Evolutionary conservation across 1,140 invertebrate species (phyloP).

Genomic region (Ruditapes philippinarum): DNA sequence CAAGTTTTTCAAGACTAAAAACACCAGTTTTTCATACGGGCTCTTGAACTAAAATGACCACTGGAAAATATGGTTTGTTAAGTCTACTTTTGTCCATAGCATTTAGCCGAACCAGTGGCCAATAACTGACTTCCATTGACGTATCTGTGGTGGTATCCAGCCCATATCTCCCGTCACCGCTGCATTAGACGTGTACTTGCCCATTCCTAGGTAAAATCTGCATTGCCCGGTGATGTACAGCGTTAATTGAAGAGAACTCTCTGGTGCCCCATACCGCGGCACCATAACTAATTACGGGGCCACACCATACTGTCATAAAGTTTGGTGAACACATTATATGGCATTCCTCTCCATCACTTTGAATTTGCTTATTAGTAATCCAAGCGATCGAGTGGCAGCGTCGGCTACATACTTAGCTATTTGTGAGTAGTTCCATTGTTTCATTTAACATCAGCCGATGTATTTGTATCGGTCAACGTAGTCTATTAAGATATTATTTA

Average conservation of each 20-base stretch:
- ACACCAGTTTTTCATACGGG: too few species aligned
- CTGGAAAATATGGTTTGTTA: not conserved
- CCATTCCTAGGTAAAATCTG: constrained; percentile 20
- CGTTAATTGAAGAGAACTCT: constrained; percentile 13
- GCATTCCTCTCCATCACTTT: constrained; percentile 24
- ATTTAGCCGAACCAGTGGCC: constrained; percentile 10
- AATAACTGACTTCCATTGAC: constrained; percentile 31
- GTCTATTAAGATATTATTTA: not conserved
- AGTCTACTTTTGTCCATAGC: not conserved
- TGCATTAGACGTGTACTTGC: constrained; percentile 48
- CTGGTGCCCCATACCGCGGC: constrained; percentile 13
- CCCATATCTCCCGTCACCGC: constrained; percentile 43
- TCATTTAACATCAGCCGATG: not conserved
- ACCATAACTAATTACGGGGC: constrained; percentile 44
- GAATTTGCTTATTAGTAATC: constrained; percentile 9
- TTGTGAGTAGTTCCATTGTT: not conserved
- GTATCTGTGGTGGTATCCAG: not conserved
- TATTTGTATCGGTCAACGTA: not conserved
- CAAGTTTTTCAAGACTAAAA: too few species aligned
- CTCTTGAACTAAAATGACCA: too few species aligned
- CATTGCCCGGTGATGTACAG: constrained; percentile 28
- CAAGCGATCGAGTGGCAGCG: not conserved
- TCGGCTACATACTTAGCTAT: constrained; percentile 8
- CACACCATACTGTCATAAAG: constrained; percentile 59
- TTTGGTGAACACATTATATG: constrained; percentile 2